Evolutionary conservation across 2,113 vertebrate species (phyloP), one percentile per base, ranked within the genome.

Genomic region (Psophia crepitans): DNA sequence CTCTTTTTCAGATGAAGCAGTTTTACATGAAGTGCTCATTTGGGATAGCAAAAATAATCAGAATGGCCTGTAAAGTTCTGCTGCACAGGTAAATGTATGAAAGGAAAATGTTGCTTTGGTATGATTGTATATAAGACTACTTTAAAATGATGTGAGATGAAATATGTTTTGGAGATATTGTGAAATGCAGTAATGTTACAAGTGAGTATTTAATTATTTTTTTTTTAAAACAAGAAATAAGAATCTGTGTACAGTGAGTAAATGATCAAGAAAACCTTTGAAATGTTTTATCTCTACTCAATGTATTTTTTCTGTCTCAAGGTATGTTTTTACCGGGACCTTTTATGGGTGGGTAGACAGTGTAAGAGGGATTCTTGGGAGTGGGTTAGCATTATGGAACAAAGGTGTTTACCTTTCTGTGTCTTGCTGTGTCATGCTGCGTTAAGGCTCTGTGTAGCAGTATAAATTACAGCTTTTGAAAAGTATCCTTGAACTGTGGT

Each of bases 51-150:
- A 97, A 94, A 97, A 95, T 97, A 22, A 95, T 97, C 96, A 97
- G 96, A 97, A 99, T 99, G 98, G 98, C 98, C 92, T 99, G 98
- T 97, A 98, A 99, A 97, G 97, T 99, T 98, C 98, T 99, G 90
- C 98, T 99, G 97, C 98, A 98, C 98, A 99, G 98, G 98, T 99
- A 99, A 98, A 89, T 85, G 44, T 22, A 60, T 33, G 60, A 44
- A 46, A 93, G 69, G 56, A 44, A 89, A 88, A 49, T 4, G 6
- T 32, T 5, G 26, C 41, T 90, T 93, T 57, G 61, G 5, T 78
- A 4, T 1, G 87, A 54, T 71, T 22, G 20, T 39, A 80, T 53
- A 18, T n/a, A n/a, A 83, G 83, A 46, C 19, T 81, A 57, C 46
- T 44, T n/a, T 37, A 30, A 84, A 79, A 44, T 44, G 8, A 5